These are phyloP conservation scores for Noctua comes DNA, from an alignment of 2,888 invertebrate genomes.

Conservation along the genomic window DNA sequence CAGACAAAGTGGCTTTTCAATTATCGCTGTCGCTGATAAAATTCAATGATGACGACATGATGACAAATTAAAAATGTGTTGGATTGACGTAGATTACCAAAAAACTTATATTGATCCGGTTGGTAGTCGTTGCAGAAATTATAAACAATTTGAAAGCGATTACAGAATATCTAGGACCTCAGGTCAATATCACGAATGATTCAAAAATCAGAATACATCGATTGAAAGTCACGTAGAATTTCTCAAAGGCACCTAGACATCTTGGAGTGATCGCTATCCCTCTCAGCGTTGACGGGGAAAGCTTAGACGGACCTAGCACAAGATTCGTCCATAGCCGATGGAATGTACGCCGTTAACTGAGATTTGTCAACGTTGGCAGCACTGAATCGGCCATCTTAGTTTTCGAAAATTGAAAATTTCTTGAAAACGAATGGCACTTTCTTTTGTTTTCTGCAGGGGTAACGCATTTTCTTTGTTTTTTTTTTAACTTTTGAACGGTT, in stretches of 20 bases:
- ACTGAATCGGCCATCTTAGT: slow-evolving; percentile 27
- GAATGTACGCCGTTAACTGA: slow-evolving; percentile 3
- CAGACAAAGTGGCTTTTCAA: too few species aligned
- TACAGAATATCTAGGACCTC: neutral
- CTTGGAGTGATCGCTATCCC: slow-evolving; percentile 32
- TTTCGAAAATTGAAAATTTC: neutral
- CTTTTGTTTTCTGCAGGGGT: neutral
- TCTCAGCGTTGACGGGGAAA: slow-evolving; percentile 33
- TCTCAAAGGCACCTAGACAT: slow-evolving; percentile 5
- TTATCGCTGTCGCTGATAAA: too few species aligned
- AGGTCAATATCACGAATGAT: neutral
- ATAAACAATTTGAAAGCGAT: neutral
- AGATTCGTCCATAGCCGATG: neutral
- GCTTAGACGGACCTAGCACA: slow-evolving; percentile 36
- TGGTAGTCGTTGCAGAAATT: too few species aligned
- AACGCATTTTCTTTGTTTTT: neutral
- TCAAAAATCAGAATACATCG: slow-evolving; percentile 6
- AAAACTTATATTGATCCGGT: too few species aligned
- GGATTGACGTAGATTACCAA: too few species aligned
- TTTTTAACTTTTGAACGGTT: neutral
- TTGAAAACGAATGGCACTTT: neutral
- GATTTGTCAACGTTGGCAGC: slow-evolving; percentile 48
- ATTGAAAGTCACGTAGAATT: neutral
- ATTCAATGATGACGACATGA: too few species aligned
- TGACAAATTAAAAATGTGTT: too few species aligned